Evolutionary conservation across 2,113 vertebrate genomes (phyloP), one percentile per base, ranked within the genome.

Genomic region (Podilymbus podiceps): DNA sequence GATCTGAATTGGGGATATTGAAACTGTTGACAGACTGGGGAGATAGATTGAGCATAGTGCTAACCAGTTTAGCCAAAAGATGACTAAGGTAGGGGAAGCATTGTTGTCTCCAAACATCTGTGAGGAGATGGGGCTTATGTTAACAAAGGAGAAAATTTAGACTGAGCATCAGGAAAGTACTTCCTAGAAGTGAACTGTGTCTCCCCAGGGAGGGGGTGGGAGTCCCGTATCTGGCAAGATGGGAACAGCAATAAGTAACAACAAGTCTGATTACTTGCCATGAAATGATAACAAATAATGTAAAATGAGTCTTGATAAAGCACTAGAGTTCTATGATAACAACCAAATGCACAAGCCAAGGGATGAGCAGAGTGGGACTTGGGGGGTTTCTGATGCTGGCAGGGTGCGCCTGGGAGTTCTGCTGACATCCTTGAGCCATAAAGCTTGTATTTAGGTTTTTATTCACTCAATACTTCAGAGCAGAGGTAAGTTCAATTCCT

Each of bases 71-170:
- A 92, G 96, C 94, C 96, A 96, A 96, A 89, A 88, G 89, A 96
- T 96, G 91, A 95, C 94, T 90, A 85, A 96, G 84, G 63, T 79
- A 24, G 58, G 69, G 81, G 71, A 88, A 91, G 44, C 47, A 31
- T 74, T 77, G 47, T 77, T 88, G 79, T 78, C 89, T 93, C 83
- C 77, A 93, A 89, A 96, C 93, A 96, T 96, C 97, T 97, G 92
- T 72, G 81, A 94, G 78, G 80, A 72, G 84, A 91, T 85, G 62
- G 60, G 9, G 52, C 85, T 87, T 92, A 53, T 11, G 4, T 90
- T 85, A 95, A 66, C 77, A 76, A 73, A 89, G 38, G 53, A 83
- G 53, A 95, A 91, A 95, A 91, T 73, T 85, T 73, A 92, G 84
- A 80, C 52, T 4, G 23, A 85, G 66, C 47, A 58, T 91, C 88